phyloP scores from a whole-genome alignment of 2,888 invertebrate species.

The Augochlorella aurata region DNA sequence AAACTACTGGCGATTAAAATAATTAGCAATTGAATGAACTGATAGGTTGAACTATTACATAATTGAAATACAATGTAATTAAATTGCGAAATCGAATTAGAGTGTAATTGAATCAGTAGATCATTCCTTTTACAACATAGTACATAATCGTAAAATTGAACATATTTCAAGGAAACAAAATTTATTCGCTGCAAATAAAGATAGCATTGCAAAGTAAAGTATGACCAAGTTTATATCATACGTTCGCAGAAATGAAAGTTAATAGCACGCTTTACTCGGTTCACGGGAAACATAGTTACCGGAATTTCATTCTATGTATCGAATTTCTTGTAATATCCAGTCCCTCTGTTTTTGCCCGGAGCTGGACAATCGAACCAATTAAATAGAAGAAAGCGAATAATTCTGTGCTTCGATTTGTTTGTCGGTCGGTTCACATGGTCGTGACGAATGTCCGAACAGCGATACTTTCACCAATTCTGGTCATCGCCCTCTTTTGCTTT shows the following conservation, averaged over 20 bases:
- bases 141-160: no score
- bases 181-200: neutral
- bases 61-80: no score
- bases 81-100: no score
- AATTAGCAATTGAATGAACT: no score
- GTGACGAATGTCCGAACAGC: slow-evolving; percentile 59
- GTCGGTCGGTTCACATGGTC: slow-evolving; percentile 62
- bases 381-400: slow-evolving; percentile 55
- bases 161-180: no score
- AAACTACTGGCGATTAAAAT: no score
- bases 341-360: slow-evolving; percentile 8
- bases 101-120: no score
- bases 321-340: neutral
- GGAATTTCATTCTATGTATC: neutral
- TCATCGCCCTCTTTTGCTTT: slow-evolving; percentile 3
- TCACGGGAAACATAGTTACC: neutral
- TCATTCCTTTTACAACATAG: no score
- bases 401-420: slow-evolving; percentile 39
- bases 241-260: neutral
- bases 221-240: neutral
- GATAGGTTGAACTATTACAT: no score
- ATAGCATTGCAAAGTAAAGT: neutral
- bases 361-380: slow-evolving; percentile 27
- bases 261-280: neutral
- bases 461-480: slow-evolving; percentile 64